Conservation (phyloP, 2,888 invertebrate genomes). For the Synanthedon vespiformis region DNA sequence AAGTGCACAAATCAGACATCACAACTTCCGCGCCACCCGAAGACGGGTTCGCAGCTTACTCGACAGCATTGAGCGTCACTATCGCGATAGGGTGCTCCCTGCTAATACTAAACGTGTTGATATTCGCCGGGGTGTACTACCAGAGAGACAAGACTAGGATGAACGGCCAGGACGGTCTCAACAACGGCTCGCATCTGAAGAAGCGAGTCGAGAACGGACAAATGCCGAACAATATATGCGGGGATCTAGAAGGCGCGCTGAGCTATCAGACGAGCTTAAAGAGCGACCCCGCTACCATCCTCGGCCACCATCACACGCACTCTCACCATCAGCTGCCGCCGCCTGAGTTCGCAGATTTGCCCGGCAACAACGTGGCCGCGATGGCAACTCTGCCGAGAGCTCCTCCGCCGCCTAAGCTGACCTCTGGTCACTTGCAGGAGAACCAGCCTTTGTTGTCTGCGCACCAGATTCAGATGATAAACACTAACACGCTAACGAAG, state of each 20-base stretch:
- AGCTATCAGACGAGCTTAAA: slow-evolving; percentile 69
- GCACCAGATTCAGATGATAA: slow-evolving; percentile 83
- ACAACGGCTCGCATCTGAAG: slow-evolving; percentile 69
- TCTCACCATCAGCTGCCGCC: slow-evolving; percentile 84
- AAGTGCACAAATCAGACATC: slow-evolving; percentile 45
- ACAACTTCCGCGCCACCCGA: slow-evolving; percentile 76
- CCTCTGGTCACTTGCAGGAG: slow-evolving; percentile 73
- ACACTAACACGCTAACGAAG: slow-evolving; percentile 82
- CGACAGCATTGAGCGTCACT: slow-evolving; percentile 90
- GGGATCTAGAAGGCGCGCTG: slow-evolving; percentile 77
- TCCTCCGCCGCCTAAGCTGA: slow-evolving; percentile 80
- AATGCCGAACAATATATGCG: slow-evolving; percentile 90
- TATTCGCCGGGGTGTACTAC: slow-evolving; percentile 95
- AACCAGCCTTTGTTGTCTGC: slow-evolving; percentile 78
- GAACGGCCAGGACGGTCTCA: slow-evolving; percentile 68
- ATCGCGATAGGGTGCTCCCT: slow-evolving; percentile 95
- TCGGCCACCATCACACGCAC: slow-evolving; percentile 78
- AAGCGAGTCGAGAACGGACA: slow-evolving; percentile 86
- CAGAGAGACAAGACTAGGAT: slow-evolving; percentile 87
- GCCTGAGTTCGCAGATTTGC: slow-evolving; percentile 86
- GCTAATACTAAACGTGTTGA: slow-evolving; percentile 90
- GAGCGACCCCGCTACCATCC: slow-evolving; percentile 78
- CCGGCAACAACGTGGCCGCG: slow-evolving; percentile 72
- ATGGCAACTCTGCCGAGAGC: slow-evolving; percentile 77
- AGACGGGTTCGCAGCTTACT: slow-evolving; percentile 90